These are phyloP conservation scores for Vanessa atalanta DNA, from an alignment of 1,140 invertebrate species.

Conservation along the genomic window DNA sequence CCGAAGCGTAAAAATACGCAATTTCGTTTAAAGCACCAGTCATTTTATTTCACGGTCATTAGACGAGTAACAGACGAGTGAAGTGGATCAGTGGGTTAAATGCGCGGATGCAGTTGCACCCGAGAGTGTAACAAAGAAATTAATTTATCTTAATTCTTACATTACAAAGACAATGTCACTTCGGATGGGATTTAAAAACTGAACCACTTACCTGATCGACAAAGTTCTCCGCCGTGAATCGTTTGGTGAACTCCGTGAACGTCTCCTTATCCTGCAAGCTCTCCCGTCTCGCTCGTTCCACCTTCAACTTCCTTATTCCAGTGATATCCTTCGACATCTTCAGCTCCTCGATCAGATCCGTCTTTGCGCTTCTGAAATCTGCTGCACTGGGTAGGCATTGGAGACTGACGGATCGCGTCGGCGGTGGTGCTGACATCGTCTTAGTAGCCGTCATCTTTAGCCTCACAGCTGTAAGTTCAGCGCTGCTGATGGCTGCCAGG, in stretches of 20 bases:
- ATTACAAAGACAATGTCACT: constrained; percentile 35
- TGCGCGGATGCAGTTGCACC: constrained; percentile 50
- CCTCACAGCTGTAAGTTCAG: constrained; percentile 91
- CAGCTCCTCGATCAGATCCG: constrained; percentile 93
- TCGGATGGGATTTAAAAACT: constrained; percentile 16
- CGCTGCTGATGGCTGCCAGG: constrained; percentile 90
- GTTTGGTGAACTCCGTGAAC: constrained; percentile 89
- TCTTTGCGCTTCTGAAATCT: constrained; percentile 89
- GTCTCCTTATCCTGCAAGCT: constrained; percentile 89
- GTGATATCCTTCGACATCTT: constrained; percentile 95
- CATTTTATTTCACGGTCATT: constrained; percentile 63
- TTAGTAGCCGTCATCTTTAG: constrained; percentile 88
- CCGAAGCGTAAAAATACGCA: constrained; percentile 37
- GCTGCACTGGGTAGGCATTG: constrained; percentile 84
- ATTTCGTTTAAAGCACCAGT: constrained; percentile 54
- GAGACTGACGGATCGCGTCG: constrained; percentile 86
- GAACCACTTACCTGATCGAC: constrained; percentile 89
- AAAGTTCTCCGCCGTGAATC: constrained; percentile 93
- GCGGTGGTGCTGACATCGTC: constrained; percentile 88
- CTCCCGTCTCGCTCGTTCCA: constrained; percentile 91
- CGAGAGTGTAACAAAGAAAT: constrained; percentile 13
- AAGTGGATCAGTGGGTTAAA: constrained; percentile 69
- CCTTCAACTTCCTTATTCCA: constrained; percentile 94
- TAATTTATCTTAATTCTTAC: constrained; percentile 11
- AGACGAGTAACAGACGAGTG: constrained; percentile 39